Percentiles rank a stretch among this genome's conserved stretches.
Evolutionary conservation across 1,140 invertebrate species (phyloP).

Genomic region (Drepana arcuata): DNA sequence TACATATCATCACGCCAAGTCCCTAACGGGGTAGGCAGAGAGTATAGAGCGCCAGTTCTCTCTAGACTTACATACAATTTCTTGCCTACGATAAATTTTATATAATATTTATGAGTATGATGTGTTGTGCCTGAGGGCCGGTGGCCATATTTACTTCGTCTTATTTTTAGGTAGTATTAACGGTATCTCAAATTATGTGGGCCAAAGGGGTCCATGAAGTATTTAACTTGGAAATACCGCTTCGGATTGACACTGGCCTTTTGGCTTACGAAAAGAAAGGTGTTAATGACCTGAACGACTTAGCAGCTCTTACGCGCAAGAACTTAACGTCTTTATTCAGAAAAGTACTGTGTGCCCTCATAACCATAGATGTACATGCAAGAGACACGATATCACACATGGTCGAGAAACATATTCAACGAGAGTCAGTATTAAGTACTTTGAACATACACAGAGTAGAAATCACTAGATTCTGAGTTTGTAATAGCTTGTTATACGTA

Average conservation of each 20-base stretch:
- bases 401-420: conserved; percentile 76
- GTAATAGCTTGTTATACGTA: too few relatives aligned
- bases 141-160: too few relatives aligned
- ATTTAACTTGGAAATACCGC: conserved; percentile 69
- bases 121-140: too few relatives aligned
- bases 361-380: conserved; percentile 90
- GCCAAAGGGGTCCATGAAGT: conserved; percentile 82
- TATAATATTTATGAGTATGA: too few relatives aligned
- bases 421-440: conserved; percentile 73
- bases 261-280: conserved; percentile 80
- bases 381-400: conserved; percentile 86
- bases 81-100: too few relatives aligned
- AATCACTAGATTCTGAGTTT: too few relatives aligned
- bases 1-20: too few relatives aligned
- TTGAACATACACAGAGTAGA: too few relatives aligned
- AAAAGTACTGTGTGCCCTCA: conserved; percentile 84
- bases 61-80: too few relatives aligned
- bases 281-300: conserved; percentile 81
- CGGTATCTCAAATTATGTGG: conserved; percentile 92
- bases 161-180: conserved; percentile 74
- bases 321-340: conserved; percentile 80
- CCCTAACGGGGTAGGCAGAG: too few relatives aligned
- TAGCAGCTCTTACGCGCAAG: conserved; percentile 83
- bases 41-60: too few relatives aligned
- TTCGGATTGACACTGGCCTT: conserved; percentile 71